Conservation (phyloP, 2,888 invertebrate species). For the Kuschelorhynchus macadamiae region DNA sequence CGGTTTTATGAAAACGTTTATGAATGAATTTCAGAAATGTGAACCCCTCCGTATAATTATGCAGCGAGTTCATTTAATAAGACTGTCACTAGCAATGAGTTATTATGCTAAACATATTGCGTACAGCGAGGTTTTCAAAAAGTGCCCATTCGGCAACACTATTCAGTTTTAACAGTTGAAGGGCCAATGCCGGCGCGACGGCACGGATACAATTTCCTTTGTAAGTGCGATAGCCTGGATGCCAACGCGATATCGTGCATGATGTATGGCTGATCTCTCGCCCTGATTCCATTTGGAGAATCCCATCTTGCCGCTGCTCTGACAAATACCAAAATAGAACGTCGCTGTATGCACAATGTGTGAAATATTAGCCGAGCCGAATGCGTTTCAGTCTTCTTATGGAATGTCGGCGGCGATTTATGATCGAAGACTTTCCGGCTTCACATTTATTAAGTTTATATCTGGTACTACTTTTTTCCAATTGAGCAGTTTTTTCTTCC, state of each 20-base stretch:
- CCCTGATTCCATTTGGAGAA: conserved; percentile 52
- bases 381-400: conserved; percentile 10
- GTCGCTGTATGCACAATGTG: conserved; percentile 40
- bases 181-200: conserved; percentile 42
- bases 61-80: too few relatives aligned
- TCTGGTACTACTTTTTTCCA: too few relatives aligned
- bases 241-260: conserved; percentile 53
- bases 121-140: neutral
- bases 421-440: too few relatives aligned
- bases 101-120: neutral
- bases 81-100: too few relatives aligned
- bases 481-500: too few relatives aligned
- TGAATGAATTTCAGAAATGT: too few relatives aligned
- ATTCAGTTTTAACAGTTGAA: conserved; percentile 35
- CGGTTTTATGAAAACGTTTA: too few relatives aligned
- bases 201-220: conserved; percentile 55
- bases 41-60: too few relatives aligned
- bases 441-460: too few relatives aligned
- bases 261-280: conserved; percentile 55
- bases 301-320: conserved; percentile 42
- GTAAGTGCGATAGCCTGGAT: conserved; percentile 53
- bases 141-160: conserved; percentile 11
- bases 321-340: conserved; percentile 49
- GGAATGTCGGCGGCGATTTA: too few relatives aligned
- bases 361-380: conserved; percentile 33